phyloP scores from a whole-genome alignment of 2,888 invertebrate species.

The Chorisops tibialis region DNA sequence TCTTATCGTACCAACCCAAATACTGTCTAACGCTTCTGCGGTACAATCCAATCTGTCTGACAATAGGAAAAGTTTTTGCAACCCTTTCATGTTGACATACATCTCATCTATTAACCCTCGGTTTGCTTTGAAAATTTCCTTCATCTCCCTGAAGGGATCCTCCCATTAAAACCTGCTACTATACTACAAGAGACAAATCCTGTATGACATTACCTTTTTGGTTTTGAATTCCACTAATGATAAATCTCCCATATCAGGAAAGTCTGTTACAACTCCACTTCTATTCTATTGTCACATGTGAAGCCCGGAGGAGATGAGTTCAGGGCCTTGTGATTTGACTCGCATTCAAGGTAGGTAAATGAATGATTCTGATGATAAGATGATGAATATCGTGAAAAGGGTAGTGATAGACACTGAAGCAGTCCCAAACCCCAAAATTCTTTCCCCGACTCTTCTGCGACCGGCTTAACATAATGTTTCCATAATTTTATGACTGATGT shows the following conservation, averaged over 20 bases:
- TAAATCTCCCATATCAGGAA: slow-evolving; percentile 33
- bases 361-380: slow-evolving; percentile 18
- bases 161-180: too few relatives aligned
- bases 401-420: slow-evolving; percentile 12
- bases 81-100: neutral
- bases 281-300: slow-evolving; percentile 17
- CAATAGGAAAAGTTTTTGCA: too few relatives aligned
- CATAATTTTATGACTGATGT: slow-evolving; percentile 35
- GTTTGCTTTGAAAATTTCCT: neutral
- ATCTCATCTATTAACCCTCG: slow-evolving; percentile 13
- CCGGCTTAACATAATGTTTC: slow-evolving; percentile 33
- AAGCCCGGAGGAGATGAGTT: neutral
- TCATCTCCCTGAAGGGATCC: slow-evolving; percentile 1
- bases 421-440: neutral
- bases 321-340: neutral
- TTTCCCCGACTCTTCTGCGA: slow-evolving; percentile 1
- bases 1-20: too few relatives aligned
- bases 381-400: slow-evolving; percentile 27
- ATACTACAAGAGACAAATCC: slow-evolving; percentile 9
- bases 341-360: slow-evolving; percentile 22
- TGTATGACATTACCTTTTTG: slow-evolving; percentile 31
- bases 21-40: too few relatives aligned
- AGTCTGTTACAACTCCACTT: slow-evolving; percentile 31
- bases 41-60: too few relatives aligned
- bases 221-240: slow-evolving; percentile 30